Percentiles rank a stretch among this genome's conserved stretches.
These are phyloP conservation scores for Penelope pileata DNA, from an alignment of 2,113 vertebrate species.

Conservation along the genomic window DNA sequence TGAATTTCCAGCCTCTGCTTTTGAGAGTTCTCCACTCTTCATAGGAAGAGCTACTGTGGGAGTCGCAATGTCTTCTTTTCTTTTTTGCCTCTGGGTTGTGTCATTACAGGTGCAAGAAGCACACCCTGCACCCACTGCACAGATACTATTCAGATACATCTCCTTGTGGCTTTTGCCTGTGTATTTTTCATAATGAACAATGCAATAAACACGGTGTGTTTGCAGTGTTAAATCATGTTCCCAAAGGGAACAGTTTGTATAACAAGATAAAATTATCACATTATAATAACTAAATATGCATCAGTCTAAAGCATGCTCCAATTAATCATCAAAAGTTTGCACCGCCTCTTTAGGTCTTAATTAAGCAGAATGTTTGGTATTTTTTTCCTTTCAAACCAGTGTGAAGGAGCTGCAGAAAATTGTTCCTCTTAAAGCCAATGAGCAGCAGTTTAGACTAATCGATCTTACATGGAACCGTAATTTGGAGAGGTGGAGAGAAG, in stretches of 20 bases:
- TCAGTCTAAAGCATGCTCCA: constrained; percentile 79
- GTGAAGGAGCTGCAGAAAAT: constrained; percentile 61
- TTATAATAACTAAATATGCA: constrained; percentile 84
- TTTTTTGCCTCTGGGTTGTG: constrained; percentile 29
- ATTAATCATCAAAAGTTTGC: constrained; percentile 85
- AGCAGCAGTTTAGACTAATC: constrained; percentile 61
- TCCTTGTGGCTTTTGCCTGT: constrained; percentile 63
- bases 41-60: neutral
- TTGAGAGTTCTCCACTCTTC: neutral
- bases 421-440: constrained; percentile 46
- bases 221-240: constrained; percentile 76
- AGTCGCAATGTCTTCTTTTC: constrained; percentile 8
- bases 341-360: constrained; percentile 80
- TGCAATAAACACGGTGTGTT: constrained; percentile 71
- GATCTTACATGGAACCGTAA: neutral
- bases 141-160: constrained; percentile 41
- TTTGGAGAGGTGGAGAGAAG: neutral
- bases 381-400: constrained; percentile 50
- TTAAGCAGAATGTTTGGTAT: constrained; percentile 73
- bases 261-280: constrained; percentile 86
- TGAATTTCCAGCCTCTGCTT: constrained; percentile 9
- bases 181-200: constrained; percentile 76
- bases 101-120: constrained; percentile 33
- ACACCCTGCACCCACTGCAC: constrained; percentile 10
- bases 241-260: constrained; percentile 78